Base-by-base conservation (phyloP, 2,113 vertebrate species). In the Thalassoma bifasciatum region DNA sequence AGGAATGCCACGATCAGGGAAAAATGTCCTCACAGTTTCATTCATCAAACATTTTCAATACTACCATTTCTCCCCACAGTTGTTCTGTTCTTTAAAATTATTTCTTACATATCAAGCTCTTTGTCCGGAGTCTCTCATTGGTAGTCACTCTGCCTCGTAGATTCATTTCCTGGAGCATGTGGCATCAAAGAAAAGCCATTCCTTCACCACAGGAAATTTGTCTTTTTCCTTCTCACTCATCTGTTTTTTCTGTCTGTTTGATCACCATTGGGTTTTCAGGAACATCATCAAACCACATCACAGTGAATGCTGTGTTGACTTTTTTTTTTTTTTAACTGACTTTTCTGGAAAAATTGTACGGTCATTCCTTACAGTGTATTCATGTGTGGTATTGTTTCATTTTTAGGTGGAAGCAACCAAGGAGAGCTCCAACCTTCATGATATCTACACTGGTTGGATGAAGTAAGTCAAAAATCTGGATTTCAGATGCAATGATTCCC, bases 361-460 rank as follows among this genome's bases (percentile, higher is more conserved):
- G 19, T 19, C 8, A 8, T n/a, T 47, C 17, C 12, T 30, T 50
- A 12, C 23, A 36, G 30, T 30, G 14, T 68, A 24, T 47, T n/a
- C 3, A 17, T 59, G 12, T 54, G 38, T 30, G 30, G 30, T 30
- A 66, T 47, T 79, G 36, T 30, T 10, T 3, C 17, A 17, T 46
- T 17, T 5, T 5, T 46, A 93, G 92, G 77, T 83, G 51, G 84
- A 91, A 44, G 57, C 61, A 0, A 26, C 84, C 17, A n/a, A 67
- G 26, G 75, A 71, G 37, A 65, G 42, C 30, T 66, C 62, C 36
- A 88, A 70, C 54, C 84, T 93, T 0, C 81, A 81, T 10, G 89
- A 92, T 2, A 91, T 93, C 82, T 93, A 91, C 88, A 81, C 68
- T 0, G 78, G 77, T 42, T 93, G 92, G 92, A 75, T 80, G 57